Base-by-base conservation (phyloP, 2,113 vertebrate species). In the Hiodon alosoides region DNA sequence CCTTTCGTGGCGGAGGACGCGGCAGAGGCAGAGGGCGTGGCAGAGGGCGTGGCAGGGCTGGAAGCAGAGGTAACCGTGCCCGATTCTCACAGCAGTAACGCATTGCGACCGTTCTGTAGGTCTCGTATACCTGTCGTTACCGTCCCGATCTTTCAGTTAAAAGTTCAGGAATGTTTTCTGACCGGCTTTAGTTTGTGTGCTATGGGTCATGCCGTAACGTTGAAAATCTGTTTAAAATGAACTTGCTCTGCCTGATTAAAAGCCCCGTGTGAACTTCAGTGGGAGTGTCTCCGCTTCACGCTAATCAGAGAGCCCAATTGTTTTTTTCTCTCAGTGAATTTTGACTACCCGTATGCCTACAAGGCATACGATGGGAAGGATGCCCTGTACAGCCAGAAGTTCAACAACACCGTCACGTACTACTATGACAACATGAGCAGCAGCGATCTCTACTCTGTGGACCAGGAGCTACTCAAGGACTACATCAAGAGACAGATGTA, bases 401-500 rank as follows among this genome's bases (percentile, higher is more conserved):
- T 91, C 17, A 91, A 82, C 67, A 88, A 84, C 85, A 92, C 90
- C 74, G 94, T 96, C 92, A 92, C 97, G 90, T 98, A 97, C 85
- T 98, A 94, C 84, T 98, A 96, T 47, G 92, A 94, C 1, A 93
- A 94, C n/a, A 94, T 93, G 69, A 94, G 83, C 83, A 94, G 94
- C 46, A 84, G 93, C 2, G 95, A 96, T 83, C 93, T 98, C 88
- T 98, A 97, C 86, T 90, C 94, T 3, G 94, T 99, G 84, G 95
- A 97, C 67, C 94, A 98, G 81, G 85, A 90, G 13, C 88, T 98
- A 67, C 95, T 99, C 0, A 99, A 99, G 83, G 95, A 96, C 67
- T 98, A 98, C 67, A 94, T 99, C 83, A 97, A 94, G 81, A 93
- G 95, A 6, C 97, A 99, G 83, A 97, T 99, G 97, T 99, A 88